A percentile compares a stretch with the other conserved stretches of the same genome.
Conservation (phyloP, 30 jellyfish, hydroid and myxozoan genomes). For the Calvadosia cruxmelitensis region DNA sequence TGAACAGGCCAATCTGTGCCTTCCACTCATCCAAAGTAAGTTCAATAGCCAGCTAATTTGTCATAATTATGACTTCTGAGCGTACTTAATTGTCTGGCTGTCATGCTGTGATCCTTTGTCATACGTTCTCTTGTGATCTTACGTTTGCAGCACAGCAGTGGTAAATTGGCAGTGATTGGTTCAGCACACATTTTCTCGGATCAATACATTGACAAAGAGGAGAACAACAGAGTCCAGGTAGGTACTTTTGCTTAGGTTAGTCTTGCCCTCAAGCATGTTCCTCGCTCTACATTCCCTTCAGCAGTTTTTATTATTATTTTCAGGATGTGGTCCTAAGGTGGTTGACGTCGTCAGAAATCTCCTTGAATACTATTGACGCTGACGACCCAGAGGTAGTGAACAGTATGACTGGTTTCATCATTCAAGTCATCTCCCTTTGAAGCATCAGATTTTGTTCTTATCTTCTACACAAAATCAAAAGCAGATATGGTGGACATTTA, state of each 20-base stretch:
- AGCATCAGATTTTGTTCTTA: neutral
- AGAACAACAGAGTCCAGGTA: conserved; percentile 75
- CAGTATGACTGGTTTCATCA: too few species aligned
- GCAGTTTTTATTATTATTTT: neutral
- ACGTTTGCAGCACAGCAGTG: conserved; percentile 51
- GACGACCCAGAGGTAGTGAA: conserved; percentile 99
- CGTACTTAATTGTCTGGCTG: neutral
- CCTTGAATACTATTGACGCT: conserved; percentile 71
- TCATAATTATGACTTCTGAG: neutral
- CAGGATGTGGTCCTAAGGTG: conserved; percentile 71
- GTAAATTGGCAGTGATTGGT: conserved; percentile 73
- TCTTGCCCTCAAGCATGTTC: too few species aligned
- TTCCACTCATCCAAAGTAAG: conserved; percentile 59
- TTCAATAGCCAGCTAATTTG: too few species aligned
- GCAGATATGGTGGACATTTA: too few species aligned
- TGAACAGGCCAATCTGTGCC: conserved; percentile 90
- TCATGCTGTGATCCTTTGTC: neutral
- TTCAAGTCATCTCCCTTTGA: too few species aligned
- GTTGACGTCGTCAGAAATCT: conserved; percentile 63
- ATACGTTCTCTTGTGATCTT: too few species aligned
- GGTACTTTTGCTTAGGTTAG: too few species aligned
- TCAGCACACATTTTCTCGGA: conserved; percentile 74
- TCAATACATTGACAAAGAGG: conserved; percentile 90
- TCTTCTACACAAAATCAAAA: too few species aligned
- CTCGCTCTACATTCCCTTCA: too few species aligned